Base-by-base conservation (phyloP, 2,888 invertebrate genomes). In the Salpingus planirostris region DNA sequence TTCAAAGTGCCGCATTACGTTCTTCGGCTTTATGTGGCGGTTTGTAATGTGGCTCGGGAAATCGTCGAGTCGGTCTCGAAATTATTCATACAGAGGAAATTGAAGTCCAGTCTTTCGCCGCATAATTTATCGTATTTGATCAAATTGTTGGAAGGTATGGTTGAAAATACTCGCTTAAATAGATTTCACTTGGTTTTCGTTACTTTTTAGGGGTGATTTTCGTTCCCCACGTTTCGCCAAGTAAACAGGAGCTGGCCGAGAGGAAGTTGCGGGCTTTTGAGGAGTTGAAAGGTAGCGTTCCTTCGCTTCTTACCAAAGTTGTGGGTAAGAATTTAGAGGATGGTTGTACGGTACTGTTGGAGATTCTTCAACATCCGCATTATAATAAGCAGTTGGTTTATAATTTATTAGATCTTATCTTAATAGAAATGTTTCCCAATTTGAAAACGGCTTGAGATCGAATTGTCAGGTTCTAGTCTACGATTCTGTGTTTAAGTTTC, bases 301-400 rank as follows among this genome's bases (percentile, higher is more conserved):
- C 64, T 1, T 32, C 50, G 7, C 44, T 58, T 5, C 31, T 62
- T 1, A 62, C 62, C 3, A 42, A 55, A 1, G 56, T 68, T 2
- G 45, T 69, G 8, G 64, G 59, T 1, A 36, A 47, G 11, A 59
- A 71, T 0, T 49, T 68, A n/a, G 26, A 41, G 29, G 46, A 44
- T 2, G 69, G 71, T 25, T 60, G 69, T 38, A 64, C 65, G 13
- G 44, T 65, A n/a, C 41, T 75, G 32, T 70, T 67, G 29, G 60
- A 65, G 33, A 60, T 66, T 26, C 49, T 69, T 24, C 70, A 78
- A 60, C 62, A 68, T 38, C 76, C 77, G 8, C 65, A 70, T 4
- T 64, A 73, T 2, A 79, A 79, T 45, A 79, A 79, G 60, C 75
- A 64, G 77, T 64, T 90, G 45, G 76, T 78, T 40, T 89, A 90